Percentiles rank a stretch among this genome's conserved stretches.
phyloP scores from a whole-genome alignment of 2,888 invertebrate genomes.

The Lithophane socia region DNA sequence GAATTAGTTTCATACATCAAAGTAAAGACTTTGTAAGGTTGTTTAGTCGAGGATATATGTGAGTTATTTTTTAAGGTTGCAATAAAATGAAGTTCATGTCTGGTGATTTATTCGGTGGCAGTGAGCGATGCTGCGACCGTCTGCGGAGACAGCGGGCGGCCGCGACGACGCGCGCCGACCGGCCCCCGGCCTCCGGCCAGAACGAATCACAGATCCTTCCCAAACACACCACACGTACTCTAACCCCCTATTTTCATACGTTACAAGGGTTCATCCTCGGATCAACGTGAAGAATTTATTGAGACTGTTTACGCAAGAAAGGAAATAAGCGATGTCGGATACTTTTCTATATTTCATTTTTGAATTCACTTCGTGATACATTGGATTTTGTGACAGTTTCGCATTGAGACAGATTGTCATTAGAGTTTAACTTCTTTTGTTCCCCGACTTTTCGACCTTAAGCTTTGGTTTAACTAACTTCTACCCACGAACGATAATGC shows the following conservation, averaged over 20 bases:
- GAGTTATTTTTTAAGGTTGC: slow-evolving; percentile 48
- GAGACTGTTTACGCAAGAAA: slow-evolving; percentile 80
- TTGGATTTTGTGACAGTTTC: slow-evolving; percentile 39
- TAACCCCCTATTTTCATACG: slow-evolving; percentile 83
- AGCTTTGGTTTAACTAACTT: slow-evolving; percentile 15
- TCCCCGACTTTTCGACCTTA: slow-evolving; percentile 5
- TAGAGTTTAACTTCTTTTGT: slow-evolving; percentile 5
- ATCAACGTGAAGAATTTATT: slow-evolving; percentile 86
- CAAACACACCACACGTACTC: slow-evolving; percentile 69
- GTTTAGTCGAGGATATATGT: slow-evolving; percentile 39
- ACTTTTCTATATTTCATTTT: slow-evolving; percentile 65
- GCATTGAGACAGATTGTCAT: slow-evolving; percentile 21
- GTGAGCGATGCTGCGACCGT: slow-evolving; percentile 73
- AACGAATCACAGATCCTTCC: slow-evolving; percentile 77
- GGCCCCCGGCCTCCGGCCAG: slow-evolving; percentile 52
- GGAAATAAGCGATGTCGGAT: slow-evolving; percentile 70
- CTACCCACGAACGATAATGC: slow-evolving; percentile 1
- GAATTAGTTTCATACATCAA: slow-evolving; percentile 43
- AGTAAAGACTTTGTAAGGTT: slow-evolving; percentile 35
- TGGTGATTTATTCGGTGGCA: slow-evolving; percentile 59
- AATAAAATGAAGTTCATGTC: slow-evolving; percentile 61
- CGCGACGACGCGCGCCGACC: slow-evolving; percentile 54
- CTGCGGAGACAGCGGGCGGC: slow-evolving; percentile 47
- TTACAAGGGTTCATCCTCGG: slow-evolving; percentile 82
- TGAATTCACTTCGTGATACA: slow-evolving; percentile 55